These are phyloP conservation scores for Origma solitaria DNA, from an alignment of 2,113 vertebrate species.

Conservation along the genomic window DNA sequence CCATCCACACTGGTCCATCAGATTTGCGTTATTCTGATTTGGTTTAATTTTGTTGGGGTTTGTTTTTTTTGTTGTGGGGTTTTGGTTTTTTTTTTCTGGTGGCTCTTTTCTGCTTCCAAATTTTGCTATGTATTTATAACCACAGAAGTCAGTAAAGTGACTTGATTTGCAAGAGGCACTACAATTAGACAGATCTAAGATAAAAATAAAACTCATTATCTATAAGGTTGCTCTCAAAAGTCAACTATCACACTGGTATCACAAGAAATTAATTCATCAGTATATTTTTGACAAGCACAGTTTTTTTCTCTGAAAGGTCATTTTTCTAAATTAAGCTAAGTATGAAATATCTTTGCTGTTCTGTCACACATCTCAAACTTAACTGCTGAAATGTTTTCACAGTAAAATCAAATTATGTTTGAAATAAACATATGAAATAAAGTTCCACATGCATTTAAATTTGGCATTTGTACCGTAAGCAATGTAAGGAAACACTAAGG, in stretches of 20 bases:
- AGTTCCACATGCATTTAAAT: neutral
- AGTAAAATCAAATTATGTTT: neutral
- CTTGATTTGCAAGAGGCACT: neutral
- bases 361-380: neutral
- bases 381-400: neutral
- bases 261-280: conserved; percentile 43
- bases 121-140: neutral
- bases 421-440: neutral
- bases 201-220: conserved; percentile 57
- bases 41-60: neutral
- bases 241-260: neutral
- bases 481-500: neutral
- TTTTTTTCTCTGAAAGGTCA: conserved; percentile 23
- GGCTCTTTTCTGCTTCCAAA: neutral
- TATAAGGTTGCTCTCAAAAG: conserved; percentile 25
- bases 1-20: neutral
- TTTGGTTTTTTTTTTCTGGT: neutral
- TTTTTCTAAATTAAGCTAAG: conserved; percentile 55
- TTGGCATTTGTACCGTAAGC: neutral
- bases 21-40: neutral
- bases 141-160: neutral
- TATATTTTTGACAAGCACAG: conserved; percentile 41
- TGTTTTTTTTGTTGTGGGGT: neutral
- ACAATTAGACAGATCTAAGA: conserved; percentile 17
- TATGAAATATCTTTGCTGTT: conserved; percentile 30